Conservation (phyloP, 2,888 invertebrate species). For the Megaustenia siamemsis region DNA sequence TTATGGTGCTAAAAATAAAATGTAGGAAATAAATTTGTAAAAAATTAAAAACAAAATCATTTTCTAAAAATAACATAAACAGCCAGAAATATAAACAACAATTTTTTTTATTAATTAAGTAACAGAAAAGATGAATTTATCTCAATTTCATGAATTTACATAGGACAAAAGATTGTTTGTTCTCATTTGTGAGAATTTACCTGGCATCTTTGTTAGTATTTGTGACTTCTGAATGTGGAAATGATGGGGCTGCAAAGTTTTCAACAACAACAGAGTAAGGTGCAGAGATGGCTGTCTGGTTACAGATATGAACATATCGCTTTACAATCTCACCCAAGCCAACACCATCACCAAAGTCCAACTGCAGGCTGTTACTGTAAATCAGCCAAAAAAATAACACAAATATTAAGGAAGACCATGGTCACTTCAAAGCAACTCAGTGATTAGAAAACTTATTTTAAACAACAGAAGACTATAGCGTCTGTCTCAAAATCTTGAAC, state of each 20-base stretch:
- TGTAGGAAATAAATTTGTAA: too few relatives aligned
- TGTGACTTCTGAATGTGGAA: conserved; percentile 66
- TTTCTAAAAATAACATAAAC: too few relatives aligned
- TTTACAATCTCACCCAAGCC: conserved; percentile 65
- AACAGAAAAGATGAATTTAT: too few relatives aligned
- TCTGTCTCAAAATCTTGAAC: too few relatives aligned
- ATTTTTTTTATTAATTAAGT: too few relatives aligned
- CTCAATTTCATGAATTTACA: too few relatives aligned
- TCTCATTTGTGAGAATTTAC: background rate
- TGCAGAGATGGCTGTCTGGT: conserved; percentile 75
- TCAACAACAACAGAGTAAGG: conserved; percentile 69
- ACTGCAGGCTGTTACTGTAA: conserved; percentile 49
- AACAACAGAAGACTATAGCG: background rate
- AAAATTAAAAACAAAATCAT: too few relatives aligned
- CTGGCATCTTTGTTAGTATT: conserved; percentile 29
- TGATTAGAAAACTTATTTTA: background rate
- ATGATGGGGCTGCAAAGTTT: conserved; percentile 69
- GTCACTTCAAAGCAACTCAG: background rate
- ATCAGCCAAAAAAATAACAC: background rate
- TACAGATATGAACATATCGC: conserved; percentile 72
- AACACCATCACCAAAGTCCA: conserved; percentile 74
- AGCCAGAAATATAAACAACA: too few relatives aligned
- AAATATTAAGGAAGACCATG: background rate
- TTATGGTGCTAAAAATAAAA: too few relatives aligned
- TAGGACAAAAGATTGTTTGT: background rate